Evolutionary conservation across 2,113 vertebrate genomes (phyloP), one percentile per base, ranked within the genome.

Genomic region (Phrynocephalus versicolor): DNA sequence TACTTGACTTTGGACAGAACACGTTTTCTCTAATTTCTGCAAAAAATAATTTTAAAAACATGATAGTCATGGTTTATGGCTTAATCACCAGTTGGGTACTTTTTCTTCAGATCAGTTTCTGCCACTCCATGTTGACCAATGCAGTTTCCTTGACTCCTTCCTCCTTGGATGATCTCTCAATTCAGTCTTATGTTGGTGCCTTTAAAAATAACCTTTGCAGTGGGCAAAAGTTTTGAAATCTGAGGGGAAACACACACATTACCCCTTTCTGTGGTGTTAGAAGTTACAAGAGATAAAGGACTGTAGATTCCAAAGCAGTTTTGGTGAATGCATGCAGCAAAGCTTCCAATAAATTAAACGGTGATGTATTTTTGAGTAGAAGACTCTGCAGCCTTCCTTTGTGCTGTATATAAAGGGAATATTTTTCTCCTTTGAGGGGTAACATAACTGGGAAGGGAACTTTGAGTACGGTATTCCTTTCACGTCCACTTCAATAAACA

Each of bases 61-160:
- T 45, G 65, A 3, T 27, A 57, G 0, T 16, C 0, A 9, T 0
- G 1, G 58, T 84, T 65, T 89, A 74, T 3, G 5, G 81, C 13
- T 33, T 41, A 81, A 18, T 19, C 88, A 41, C 30, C 58, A 23
- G 75, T 90, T 90, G 83, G 16, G 86, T 89, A 62, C 23, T 65
- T 27, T 12, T 55, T 73, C 35, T 81, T 75, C 67, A 33, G 81
- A 82, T 73, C 33, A 80, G 30, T 86, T 87, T 80, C 84, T 65
- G 83, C 39, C 57, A 91, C 58, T 73, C 86, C 23, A 81, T 0
- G 79, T 51, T 87, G 23, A 30, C 81, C 30, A 91, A 33, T 18
- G 16, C 62, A 27, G 7, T 23, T 67, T 88, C 62, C 73, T 83
- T 21, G 67, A 30, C 82, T 86, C 27, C 35, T 64, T 0, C 1